These are phyloP conservation scores for Atlantisia rogersi DNA, from an alignment of 2,113 vertebrate genomes.

Conservation along the genomic window DNA sequence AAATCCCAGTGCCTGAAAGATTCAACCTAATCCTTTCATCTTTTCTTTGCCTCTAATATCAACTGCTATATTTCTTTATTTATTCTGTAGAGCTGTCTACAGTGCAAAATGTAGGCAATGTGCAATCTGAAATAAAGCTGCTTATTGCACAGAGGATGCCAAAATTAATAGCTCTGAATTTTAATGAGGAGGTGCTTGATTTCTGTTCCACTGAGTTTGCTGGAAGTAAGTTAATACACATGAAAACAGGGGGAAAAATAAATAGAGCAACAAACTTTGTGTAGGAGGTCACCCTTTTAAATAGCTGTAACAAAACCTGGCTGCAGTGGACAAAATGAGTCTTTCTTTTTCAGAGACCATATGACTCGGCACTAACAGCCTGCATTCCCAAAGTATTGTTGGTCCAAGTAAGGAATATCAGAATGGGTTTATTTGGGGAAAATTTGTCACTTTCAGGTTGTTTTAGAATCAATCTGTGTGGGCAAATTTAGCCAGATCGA, in stretches of 20 bases:
- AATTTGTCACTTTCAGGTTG: neutral
- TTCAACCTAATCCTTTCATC: neutral
- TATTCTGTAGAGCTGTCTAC: neutral
- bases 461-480: neutral
- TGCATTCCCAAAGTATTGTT: neutral
- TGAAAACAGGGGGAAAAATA: neutral
- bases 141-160: neutral
- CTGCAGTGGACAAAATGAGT: neutral
- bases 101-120: neutral
- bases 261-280: neutral
- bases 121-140: constrained; percentile 9
- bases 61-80: neutral
- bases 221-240: neutral
- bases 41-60: neutral
- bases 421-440: neutral
- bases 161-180: constrained; percentile 41
- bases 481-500: neutral
- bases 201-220: neutral
- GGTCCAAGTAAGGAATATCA: neutral
- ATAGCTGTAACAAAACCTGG: neutral
- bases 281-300: neutral
- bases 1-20: neutral
- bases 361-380: neutral
- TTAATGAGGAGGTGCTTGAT: constrained; percentile 10
- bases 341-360: neutral